Base-by-base conservation (phyloP, 64 coral and sea anemone species). In the Dendrophyllia cribrosa region DNA sequence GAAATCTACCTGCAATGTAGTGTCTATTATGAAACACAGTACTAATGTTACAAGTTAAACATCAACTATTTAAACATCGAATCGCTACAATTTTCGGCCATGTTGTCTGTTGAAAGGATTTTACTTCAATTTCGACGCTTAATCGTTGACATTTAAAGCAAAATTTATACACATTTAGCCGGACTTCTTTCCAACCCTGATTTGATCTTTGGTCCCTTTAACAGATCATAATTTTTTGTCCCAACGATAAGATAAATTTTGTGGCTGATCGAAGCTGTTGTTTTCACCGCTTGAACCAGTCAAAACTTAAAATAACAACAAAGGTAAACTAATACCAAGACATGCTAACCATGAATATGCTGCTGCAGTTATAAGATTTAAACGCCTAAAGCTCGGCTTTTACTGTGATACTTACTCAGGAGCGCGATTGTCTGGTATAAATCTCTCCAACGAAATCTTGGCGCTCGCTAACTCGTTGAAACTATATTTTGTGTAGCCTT, bases 391-490 rank as follows among this genome's bases (percentile, higher is more conserved):
- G 10, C 70, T 43, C 12, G 13, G 7, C 4, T 25, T 9, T 64
- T 22, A 43, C 9, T 15, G 4, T 48, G 45, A 77, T 34, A 97
- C 97, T 96, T 91, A 99, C 97, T 87, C 55, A 66, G 55, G 3
- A 21, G 91, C 83, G 63, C 97, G 83, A 86, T 99, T 99, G 77
- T 99, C 97, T 5, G 97, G 97, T 63, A 99, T 99, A 10, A 75
- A 70, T 66, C 97, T 79, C 23, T 93, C 75, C 43, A 96, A 45
- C n/a, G 94, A 93, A 22, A 96, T 93, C 80, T 99, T 99, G 8
- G 94, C 87, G 55, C 97, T 99, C 48, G 88, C 94, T 19, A 99
- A 22, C 86, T 96, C 94, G 17, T 99, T 99, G 70, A 99, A 99
- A 75, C 93, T 92, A 43, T 96, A 96, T 53, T 93, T 93, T 24